A percentile compares a stretch with the other conserved stretches of the same genome.
phyloP scores from a whole-genome alignment of 1,140 invertebrate species.

The Meloidogyne chitwoodi region DNA sequence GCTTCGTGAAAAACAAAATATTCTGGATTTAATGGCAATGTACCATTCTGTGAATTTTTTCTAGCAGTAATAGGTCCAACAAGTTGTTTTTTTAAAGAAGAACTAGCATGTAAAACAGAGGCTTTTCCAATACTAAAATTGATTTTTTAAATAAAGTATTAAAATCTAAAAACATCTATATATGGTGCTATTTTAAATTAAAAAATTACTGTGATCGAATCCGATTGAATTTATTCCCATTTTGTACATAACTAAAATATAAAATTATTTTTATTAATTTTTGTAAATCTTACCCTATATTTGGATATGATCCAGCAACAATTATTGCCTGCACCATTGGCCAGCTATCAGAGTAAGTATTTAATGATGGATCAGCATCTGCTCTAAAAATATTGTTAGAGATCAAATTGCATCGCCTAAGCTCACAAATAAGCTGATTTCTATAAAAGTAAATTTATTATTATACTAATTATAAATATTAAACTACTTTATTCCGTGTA shows the following conservation, averaged over 20 bases:
- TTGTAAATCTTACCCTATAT: constrained; percentile 26
- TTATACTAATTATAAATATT: neutral
- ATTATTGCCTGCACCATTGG: constrained; percentile 57
- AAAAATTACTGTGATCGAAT: constrained; percentile 41
- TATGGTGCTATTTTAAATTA: too few relatives aligned
- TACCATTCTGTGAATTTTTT: constrained; percentile 12
- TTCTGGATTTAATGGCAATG: neutral
- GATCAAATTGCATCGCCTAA: constrained; percentile 42
- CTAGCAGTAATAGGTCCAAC: neutral
- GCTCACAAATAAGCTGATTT: constrained; percentile 46
- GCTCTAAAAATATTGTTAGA: neutral
- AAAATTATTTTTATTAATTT: too few relatives aligned
- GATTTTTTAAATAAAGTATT: too few relatives aligned
- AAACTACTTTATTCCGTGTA: constrained; percentile 66
- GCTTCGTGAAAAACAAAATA: constrained; percentile 25
- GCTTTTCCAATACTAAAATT: constrained; percentile 10
- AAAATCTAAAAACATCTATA: too few relatives aligned
- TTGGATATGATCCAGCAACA: constrained; percentile 58
- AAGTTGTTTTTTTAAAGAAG: constrained; percentile 6
- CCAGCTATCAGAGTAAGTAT: constrained; percentile 47
- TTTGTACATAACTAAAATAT: constrained; percentile 25
- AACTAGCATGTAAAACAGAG: constrained; percentile 16
- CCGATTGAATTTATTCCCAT: constrained; percentile 45
- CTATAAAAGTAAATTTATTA: constrained; percentile 11
- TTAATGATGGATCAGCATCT: constrained; percentile 33